phyloP scores from a whole-genome alignment of 2,888 invertebrate genomes.

The Amiota mariae region DNA sequence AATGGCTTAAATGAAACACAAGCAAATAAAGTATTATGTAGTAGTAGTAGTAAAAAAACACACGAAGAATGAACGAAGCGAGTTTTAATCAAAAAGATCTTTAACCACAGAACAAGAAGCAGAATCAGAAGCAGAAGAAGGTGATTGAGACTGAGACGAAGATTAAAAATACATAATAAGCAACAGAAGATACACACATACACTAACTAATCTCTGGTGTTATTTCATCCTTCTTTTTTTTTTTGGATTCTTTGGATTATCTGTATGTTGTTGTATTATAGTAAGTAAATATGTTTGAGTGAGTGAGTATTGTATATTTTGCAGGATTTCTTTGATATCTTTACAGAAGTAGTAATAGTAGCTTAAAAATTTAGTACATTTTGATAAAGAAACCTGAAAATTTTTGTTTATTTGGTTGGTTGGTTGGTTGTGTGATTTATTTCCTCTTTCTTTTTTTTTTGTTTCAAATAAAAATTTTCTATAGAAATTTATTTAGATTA shows the following conservation, averaged over 20 bases:
- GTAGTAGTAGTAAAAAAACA: no score
- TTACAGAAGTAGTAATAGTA: no score
- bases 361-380: no score
- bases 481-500: not conserved
- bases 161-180: no score
- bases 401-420: no score
- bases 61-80: no score
- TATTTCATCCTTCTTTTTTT: not conserved
- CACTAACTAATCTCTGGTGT: not conserved
- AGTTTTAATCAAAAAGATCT: no score
- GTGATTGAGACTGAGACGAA: no score
- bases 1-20: slow-evolving; percentile 6
- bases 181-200: not conserved
- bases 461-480: not conserved
- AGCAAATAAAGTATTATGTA: not conserved
- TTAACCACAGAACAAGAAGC: no score
- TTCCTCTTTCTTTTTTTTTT: not conserved
- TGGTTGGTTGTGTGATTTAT: not conserved
- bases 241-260: not conserved
- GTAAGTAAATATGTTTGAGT: not conserved
- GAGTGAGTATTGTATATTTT: not conserved
- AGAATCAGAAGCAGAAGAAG: no score
- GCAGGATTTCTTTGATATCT: slow-evolving; percentile 40
- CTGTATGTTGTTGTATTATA: not conserved
- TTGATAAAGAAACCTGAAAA: slow-evolving; percentile 46